Base-by-base conservation (phyloP, 2,888 invertebrate genomes). In the Alitta virens region DNA sequence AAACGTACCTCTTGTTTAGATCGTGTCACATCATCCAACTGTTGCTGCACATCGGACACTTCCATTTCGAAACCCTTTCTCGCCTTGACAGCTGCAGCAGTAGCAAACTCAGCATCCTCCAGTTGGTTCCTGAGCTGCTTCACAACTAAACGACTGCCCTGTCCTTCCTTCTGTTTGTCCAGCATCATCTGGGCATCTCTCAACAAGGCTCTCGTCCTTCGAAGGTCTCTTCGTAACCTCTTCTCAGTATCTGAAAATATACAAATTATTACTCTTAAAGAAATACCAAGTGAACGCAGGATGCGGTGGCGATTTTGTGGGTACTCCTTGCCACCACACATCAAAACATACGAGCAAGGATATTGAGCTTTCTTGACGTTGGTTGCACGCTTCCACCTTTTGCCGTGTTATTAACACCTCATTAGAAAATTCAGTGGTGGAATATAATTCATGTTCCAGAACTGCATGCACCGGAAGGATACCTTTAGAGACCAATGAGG, bases 171-270 rank as follows among this genome's bases (percentile, higher is more conserved):
- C 33, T 90, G 89, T 67, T 93, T 89, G 73, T 95, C 92, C 61
- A 96, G 84, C 86, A 94, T 92, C 0, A 91, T 88, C 77, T 96
- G 95, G 1, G 96, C 93, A 80, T 97, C 96, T 70, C 91, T 88
- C 0, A 96, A 85, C 61, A 96, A 82, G 0, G 93, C 95, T 77
- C 92, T 91, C 67, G 94, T 94, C 77, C 92, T 87, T 78, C 92
- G 91, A 73, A 97, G 82, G 76, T 96, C 95, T 69, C 91, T 87
- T 77, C 91, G 90, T 61, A 96, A 85, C 73, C 78, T 67, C 60
- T 73, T 73, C 65, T 82, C 82, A 12, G 70, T 64, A 46, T 78
- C 79, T 80, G 68, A 16, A 64, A n/a, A n/a, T n/a, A n/a, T n/a
- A n/a, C n/a, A n/a, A n/a, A n/a, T n/a, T n/a, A n/a, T n/a, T n/a